These are phyloP conservation scores for Formicarius rufipectus DNA, from an alignment of 2,113 vertebrate genomes.

Conservation along the genomic window DNA sequence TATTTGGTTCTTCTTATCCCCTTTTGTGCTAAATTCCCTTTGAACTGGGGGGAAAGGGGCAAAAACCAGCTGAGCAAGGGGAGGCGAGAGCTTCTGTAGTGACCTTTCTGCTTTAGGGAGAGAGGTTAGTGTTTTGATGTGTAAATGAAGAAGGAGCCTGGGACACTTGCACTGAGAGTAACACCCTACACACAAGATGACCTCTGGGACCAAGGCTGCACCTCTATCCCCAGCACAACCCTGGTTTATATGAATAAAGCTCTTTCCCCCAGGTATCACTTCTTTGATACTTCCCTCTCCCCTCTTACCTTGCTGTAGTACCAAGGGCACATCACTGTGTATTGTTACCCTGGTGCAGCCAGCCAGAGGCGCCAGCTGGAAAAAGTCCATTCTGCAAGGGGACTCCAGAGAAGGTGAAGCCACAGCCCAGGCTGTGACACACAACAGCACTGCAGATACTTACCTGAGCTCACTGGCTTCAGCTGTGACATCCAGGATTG, in stretches of 20 bases:
- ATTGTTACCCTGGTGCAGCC: neutral
- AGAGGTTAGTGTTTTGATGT: neutral
- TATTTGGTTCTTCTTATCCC: neutral
- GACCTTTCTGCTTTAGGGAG: conserved; percentile 10
- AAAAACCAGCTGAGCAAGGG: neutral
- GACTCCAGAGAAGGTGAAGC: neutral
- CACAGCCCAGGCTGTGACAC: neutral
- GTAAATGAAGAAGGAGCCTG: neutral
- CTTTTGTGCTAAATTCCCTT: neutral
- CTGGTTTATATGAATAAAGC: neutral
- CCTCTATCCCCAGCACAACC: neutral
- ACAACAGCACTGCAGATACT: neutral
- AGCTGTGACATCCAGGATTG: neutral
- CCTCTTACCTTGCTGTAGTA: rapidly evolving
- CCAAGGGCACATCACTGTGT: rapidly evolving
- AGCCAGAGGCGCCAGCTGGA: neutral
- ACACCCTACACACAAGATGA: neutral
- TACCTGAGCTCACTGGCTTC: neutral
- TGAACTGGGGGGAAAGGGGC: neutral
- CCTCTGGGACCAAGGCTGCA: neutral
- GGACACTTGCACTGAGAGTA: neutral
- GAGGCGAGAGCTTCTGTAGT: neutral
- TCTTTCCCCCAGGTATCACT: rapidly evolving
- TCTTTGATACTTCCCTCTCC: neutral
- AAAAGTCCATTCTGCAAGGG: rapidly evolving